Conservation (phyloP, 2,113 vertebrate genomes). For the Climacteris rufus region DNA sequence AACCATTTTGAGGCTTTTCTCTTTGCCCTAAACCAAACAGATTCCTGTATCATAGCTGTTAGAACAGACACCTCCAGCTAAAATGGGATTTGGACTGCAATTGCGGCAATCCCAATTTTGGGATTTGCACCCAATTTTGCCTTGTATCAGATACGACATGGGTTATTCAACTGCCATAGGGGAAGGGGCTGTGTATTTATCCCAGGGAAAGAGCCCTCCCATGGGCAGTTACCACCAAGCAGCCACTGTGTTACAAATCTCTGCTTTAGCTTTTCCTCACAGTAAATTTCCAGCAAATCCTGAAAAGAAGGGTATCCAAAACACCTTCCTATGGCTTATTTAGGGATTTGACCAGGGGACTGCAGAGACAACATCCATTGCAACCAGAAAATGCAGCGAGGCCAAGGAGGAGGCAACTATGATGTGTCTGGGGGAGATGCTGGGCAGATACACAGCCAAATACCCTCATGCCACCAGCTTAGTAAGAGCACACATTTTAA, state of each 20-base stretch:
- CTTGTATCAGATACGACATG: background rate
- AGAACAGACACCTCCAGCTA: background rate
- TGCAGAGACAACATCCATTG: background rate
- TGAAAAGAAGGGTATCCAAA: background rate
- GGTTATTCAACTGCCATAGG: background rate
- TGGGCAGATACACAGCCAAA: background rate
- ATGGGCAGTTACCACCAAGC: background rate
- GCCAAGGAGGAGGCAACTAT: background rate
- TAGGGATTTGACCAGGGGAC: background rate
- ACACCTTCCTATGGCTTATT: background rate
- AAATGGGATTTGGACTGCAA: background rate
- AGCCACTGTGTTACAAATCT: accelerated
- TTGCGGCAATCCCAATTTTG: background rate
- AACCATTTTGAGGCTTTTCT: background rate
- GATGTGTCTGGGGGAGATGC: background rate
- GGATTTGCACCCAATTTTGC: background rate
- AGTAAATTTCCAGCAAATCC: background rate
- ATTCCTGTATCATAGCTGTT: background rate
- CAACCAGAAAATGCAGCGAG: background rate
- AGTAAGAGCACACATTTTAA: background rate
- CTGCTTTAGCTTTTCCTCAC: background rate
- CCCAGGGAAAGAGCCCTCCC: background rate
- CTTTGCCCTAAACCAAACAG: background rate
- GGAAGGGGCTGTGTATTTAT: accelerated
- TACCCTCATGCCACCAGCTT: background rate